Percentiles rank a stretch among this genome's conserved stretches.
These are phyloP conservation scores for Cactoblastis cactorum DNA, from an alignment of 2,888 invertebrate genomes.

Conservation along the genomic window DNA sequence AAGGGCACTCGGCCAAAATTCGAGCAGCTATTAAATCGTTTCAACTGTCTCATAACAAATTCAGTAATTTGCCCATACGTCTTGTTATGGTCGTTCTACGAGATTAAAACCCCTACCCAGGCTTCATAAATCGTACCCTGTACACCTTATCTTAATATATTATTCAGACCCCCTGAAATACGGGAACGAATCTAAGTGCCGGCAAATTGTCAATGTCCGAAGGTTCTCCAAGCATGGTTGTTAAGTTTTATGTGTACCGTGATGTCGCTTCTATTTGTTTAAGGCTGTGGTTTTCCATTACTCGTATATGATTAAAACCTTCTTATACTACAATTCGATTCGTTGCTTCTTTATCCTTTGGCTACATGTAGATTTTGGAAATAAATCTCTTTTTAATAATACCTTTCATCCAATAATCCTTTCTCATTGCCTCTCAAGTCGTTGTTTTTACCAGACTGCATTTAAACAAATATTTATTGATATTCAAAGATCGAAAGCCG, in stretches of 20 bases:
- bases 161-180: slow-evolving; percentile 60
- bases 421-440: too few relatives aligned
- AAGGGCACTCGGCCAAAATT: slow-evolving; percentile 54
- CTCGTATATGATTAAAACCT: too few relatives aligned
- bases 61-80: slow-evolving; percentile 75
- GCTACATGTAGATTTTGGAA: too few relatives aligned
- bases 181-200: slow-evolving; percentile 57
- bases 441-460: too few relatives aligned
- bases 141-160: slow-evolving; percentile 59
- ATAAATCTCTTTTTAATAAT: too few relatives aligned
- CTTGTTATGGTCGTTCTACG: slow-evolving; percentile 73
- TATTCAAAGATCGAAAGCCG: too few relatives aligned
- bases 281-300: not conserved
- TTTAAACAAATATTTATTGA: too few relatives aligned
- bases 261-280: slow-evolving; percentile 1
- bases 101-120: slow-evolving; percentile 73
- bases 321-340: too few relatives aligned
- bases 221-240: slow-evolving; percentile 13
- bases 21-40: slow-evolving; percentile 66
- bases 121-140: slow-evolving; percentile 73
- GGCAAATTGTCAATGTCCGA: slow-evolving; percentile 58
- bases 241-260: slow-evolving; percentile 5
- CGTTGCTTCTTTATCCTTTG: too few relatives aligned
- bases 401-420: too few relatives aligned
- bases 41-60: slow-evolving; percentile 63